Evolutionary conservation across 2,113 vertebrate species (phyloP).

Genomic region (Entomyzon cyanotis): DNA sequence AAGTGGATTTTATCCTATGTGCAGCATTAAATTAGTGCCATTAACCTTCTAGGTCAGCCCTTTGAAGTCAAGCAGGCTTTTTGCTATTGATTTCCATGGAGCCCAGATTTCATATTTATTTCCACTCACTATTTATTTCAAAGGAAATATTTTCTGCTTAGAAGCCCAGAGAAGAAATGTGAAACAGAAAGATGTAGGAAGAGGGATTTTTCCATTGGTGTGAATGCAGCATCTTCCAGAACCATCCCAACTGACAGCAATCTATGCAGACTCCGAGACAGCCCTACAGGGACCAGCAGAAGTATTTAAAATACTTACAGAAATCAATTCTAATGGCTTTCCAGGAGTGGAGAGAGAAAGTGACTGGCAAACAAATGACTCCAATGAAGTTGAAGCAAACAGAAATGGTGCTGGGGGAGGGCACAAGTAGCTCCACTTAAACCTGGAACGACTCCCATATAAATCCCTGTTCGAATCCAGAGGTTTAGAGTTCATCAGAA

Average conservation of each 20-base stretch:
- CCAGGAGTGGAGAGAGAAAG: background rate
- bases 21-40: constrained; percentile 26
- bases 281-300: background rate
- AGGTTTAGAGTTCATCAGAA: background rate
- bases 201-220: background rate
- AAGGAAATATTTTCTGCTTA: constrained; percentile 17
- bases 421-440: background rate
- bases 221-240: background rate
- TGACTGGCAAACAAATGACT: background rate
- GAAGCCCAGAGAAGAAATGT: background rate
- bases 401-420: background rate
- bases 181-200: background rate
- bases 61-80: constrained; percentile 44
- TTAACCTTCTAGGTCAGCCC: constrained; percentile 30
- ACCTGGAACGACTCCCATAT: background rate
- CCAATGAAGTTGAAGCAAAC: background rate
- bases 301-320: constrained; percentile 19
- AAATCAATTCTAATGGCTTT: constrained; percentile 38
- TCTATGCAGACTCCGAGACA: background rate
- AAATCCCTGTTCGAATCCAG: background rate
- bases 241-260: background rate
- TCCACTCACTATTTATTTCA: constrained; percentile 21
- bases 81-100: constrained; percentile 38
- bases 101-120: constrained; percentile 39
- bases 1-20: constrained; percentile 21